Evolutionary conservation across 2,113 vertebrate species (phyloP).

Genomic region (Nothobranchius furzeri): DNA sequence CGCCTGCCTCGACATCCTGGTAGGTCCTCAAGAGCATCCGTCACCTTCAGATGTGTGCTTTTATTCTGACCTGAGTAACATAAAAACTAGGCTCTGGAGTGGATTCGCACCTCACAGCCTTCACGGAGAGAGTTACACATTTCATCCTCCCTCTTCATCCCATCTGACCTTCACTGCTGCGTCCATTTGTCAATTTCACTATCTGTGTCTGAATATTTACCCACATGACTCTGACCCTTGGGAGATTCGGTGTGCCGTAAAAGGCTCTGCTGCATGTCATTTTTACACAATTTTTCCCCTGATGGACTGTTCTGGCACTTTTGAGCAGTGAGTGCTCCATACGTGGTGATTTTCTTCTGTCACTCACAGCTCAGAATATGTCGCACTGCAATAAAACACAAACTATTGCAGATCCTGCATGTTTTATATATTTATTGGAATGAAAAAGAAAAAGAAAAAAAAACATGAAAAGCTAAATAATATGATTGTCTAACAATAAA

Average conservation of each 20-base stretch:
- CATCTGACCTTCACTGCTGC: not conserved
- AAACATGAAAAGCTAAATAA: too few relatives aligned
- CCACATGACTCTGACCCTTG: not conserved
- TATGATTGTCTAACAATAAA: too few relatives aligned
- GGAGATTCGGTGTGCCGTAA: not conserved
- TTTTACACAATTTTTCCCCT: not conserved
- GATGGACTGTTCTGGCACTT: too few relatives aligned
- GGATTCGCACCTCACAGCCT: too few relatives aligned
- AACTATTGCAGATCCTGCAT: too few relatives aligned
- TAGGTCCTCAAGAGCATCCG: not conserved
- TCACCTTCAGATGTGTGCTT: not conserved
- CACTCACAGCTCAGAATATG: too few relatives aligned
- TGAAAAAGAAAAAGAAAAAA: too few relatives aligned
- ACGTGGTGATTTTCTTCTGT: too few relatives aligned
- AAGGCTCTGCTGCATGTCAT: not conserved
- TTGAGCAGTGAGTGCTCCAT: too few relatives aligned
- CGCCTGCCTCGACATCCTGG: slow-evolving; percentile 96
- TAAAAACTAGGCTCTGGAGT: not conserved
- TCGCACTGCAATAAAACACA: too few relatives aligned
- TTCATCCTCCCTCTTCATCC: not conserved
- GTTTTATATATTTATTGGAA: too few relatives aligned
- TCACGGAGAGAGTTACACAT: too few relatives aligned
- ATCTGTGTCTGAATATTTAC: not conserved
- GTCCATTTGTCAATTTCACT: not conserved
- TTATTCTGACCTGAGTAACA: not conserved